These are phyloP conservation scores for Euproctis similis DNA, from an alignment of 2,888 invertebrate genomes.

Conservation along the genomic window DNA sequence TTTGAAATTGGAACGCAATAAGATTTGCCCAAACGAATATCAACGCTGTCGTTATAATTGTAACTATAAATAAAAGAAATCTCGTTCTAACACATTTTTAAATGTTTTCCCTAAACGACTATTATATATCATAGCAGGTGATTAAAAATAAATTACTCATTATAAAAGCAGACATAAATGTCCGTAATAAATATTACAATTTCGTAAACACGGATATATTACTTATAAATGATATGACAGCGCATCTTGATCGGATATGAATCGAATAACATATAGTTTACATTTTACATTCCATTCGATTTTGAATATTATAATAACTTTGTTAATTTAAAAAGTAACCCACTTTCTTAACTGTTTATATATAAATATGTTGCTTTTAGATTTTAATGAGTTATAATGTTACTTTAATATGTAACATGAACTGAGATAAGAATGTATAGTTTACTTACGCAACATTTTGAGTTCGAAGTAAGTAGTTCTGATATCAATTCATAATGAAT, in stretches of 20 bases:
- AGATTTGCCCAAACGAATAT: too few relatives aligned
- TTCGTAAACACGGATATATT: slow-evolving; percentile 12
- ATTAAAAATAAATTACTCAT: slow-evolving; percentile 14
- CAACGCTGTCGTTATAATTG: neutral
- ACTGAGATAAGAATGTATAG: neutral
- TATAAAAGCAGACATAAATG: slow-evolving; percentile 6
- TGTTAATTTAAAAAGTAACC: slow-evolving; percentile 7
- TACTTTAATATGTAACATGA: slow-evolving; percentile 18
- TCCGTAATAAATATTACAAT: slow-evolving; percentile 12
- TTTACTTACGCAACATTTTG: slow-evolving; percentile 7
- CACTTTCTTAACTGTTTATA: slow-evolving; percentile 7
- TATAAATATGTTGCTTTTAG: slow-evolving; percentile 6
- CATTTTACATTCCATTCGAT: too few relatives aligned
- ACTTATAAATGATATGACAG: slow-evolving; percentile 7
- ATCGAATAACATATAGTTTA: slow-evolving; percentile 9
- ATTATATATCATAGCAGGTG: slow-evolving; percentile 2
- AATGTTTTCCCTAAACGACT: slow-evolving; percentile 3
- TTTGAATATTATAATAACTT: slow-evolving; percentile 3
- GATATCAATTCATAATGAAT: slow-evolving; percentile 34
- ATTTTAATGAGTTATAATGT: slow-evolving; percentile 10
- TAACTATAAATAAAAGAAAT: neutral
- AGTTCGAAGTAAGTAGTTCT: slow-evolving; percentile 30
- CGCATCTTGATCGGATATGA: slow-evolving; percentile 4
- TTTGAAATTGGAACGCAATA: too few relatives aligned
- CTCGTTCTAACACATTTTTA: slow-evolving; percentile 2